Base-by-base conservation (phyloP, 2,888 invertebrate genomes). In the Spodoptera exigua region DNA sequence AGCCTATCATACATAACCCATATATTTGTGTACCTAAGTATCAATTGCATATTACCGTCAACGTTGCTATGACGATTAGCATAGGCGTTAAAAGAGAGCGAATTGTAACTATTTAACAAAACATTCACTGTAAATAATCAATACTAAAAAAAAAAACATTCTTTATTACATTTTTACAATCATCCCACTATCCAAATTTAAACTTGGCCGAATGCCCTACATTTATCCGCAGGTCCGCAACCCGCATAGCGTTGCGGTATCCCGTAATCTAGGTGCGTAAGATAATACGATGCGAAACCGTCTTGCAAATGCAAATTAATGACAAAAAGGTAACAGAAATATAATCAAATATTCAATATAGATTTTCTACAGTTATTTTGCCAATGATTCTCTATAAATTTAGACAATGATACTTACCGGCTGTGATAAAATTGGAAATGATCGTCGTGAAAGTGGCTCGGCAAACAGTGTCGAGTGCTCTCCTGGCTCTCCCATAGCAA, bases 401-500 rank as follows among this genome's bases (percentile, higher is more conserved):
- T 44, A 49, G 21, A 11, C 34, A 35, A 32, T 47, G 12, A 32
- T 41, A 58, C 95, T 95, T 86, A 95, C 95, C 94, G 92, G 82
- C 83, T 94, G 90, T 92, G 95, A 91, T 95, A 95, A 89, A 93
- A 93, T 95, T 94, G 85, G 95, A 94, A 90, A 83, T 88, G 89
- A 78, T 86, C 88, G 77, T 89, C 87, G 84, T 91, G 89, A 83
- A 86, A 88, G 73, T 88, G 91, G 83, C 83, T 93, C 81, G 93
- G 93, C 78, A 94, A 95, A 95, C 95, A 95, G 67, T 85, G 90
- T 76, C 84, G 92, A 79, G 90, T 91, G 83, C 91, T 95, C 95
- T 91, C 90, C 81, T 92, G 89, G 89, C 90, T 95, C 93, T 94
- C 95, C 96, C 96, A 96, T 94, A 97, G 89, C 75, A 97, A 91